Evolutionary conservation across 2,888 invertebrate genomes (phyloP), one percentile per base, ranked within the genome.

Genomic region (Allophyes oxyacanthae): DNA sequence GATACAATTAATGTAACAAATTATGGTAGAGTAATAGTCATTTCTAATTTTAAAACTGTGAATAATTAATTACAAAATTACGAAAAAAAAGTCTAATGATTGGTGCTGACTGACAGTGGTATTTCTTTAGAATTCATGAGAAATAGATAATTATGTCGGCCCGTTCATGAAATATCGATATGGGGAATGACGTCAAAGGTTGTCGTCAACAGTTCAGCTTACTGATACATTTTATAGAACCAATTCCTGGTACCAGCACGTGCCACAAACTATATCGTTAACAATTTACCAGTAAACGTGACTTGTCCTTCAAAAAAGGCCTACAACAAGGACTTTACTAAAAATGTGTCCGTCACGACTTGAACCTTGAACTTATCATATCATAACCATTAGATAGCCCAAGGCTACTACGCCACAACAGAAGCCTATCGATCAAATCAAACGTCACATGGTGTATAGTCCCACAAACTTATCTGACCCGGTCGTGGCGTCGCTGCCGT

Each of bases 361-460:
- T 40, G 59, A 79, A 75, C 87, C 85, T 79, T 87, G 86, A 87
- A 82, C 84, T 86, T 84, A 82, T 84, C 77, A 83, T 76, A 78
- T 71, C 63, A 63, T 71, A 69, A 74, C 78, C 65, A 73, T 73
- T 68, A 76, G 69, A 64, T 51, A 58, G 54, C 65, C 67, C 79
- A 82, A 86, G 85, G 87, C 67, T 75, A 65, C 40, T 46, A 72
- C 62, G 64, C 63, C 71, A 75, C 75, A 75, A 75, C 69, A 48
- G 62, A 61, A 54, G 59, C 49, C 66, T 78, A 84, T 86, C 78
- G 82, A 86, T 86, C 80, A 82, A 77, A 76, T 77, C 65, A 54
- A 63, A 71, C 69, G 72, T 70, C 68, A 68, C 42, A 50, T 52
- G 38, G 52, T 40, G 48, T n/a, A n/a, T n/a, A n/a, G n/a, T n/a